These are phyloP conservation scores for Himalopsyche phryganea DNA, from an alignment of 1,140 invertebrate genomes.

Conservation along the genomic window DNA sequence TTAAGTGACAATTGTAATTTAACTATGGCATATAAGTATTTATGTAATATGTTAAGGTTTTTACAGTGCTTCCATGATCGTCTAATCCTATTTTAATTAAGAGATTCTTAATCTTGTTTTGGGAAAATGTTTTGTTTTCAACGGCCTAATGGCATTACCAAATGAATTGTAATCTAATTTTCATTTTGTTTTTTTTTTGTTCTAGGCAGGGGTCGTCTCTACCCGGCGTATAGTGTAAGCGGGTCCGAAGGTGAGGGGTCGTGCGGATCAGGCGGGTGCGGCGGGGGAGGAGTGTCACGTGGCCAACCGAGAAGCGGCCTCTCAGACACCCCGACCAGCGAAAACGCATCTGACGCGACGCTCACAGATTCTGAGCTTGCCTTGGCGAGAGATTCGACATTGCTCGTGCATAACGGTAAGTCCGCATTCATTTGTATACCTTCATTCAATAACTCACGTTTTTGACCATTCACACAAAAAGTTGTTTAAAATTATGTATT, in stretches of 20 bases:
- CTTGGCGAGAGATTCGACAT: slow-evolving; percentile 70
- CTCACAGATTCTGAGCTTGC: slow-evolving; percentile 77
- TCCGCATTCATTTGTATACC: no score
- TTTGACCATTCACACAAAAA: no score
- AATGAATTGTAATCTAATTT: no score
- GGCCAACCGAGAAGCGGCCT: slow-evolving; percentile 61
- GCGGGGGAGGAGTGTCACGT: slow-evolving; percentile 49
- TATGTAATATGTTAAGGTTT: no score
- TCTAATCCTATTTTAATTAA: background rate
- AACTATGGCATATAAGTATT: no score
- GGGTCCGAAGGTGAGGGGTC: slow-evolving; percentile 59
- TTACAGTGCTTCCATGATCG: no score
- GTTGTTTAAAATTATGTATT: no score
- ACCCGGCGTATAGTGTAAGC: slow-evolving; percentile 58
- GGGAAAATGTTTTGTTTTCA: no score
- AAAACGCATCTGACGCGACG: slow-evolving; percentile 77
- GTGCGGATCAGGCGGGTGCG: slow-evolving; percentile 52
- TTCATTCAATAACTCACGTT: no score
- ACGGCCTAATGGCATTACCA: no score
- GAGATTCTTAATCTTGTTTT: background rate
- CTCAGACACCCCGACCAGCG: slow-evolving; percentile 68
- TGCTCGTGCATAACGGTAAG: slow-evolving; percentile 77
- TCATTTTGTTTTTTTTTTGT: slow-evolving; percentile 17
- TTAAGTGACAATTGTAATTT: no score
- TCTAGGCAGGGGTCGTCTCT: slow-evolving; percentile 67